phyloP scores from a whole-genome alignment of 2,888 invertebrate species.

The Baccha elongata region DNA sequence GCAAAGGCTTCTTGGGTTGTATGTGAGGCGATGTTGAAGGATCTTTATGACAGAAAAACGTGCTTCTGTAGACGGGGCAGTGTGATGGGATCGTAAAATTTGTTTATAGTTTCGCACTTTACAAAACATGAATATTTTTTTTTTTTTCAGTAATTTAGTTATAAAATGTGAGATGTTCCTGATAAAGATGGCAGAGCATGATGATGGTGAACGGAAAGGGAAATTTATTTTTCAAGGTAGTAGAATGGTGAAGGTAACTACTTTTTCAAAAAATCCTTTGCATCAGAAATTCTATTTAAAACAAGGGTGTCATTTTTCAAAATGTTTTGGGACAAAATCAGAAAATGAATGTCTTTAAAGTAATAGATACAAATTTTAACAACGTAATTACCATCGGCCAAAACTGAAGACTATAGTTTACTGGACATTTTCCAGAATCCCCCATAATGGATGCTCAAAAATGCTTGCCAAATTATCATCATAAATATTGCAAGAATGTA shows the following conservation, averaged over 20 bases:
- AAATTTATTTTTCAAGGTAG: neutral
- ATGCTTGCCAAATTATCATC: conserved; percentile 75
- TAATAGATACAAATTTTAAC: conserved; percentile 2
- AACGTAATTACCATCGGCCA: neutral
- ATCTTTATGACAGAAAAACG: conserved; percentile 70
- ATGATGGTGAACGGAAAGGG: too few relatives aligned
- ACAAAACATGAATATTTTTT: conserved; percentile 60
- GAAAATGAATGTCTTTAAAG: too few relatives aligned
- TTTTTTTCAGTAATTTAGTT: conserved; percentile 70
- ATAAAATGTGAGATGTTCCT: conserved; percentile 64
- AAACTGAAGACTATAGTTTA: conserved; percentile 3
- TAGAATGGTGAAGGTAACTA: neutral
- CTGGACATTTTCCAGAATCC: conserved; percentile 61
- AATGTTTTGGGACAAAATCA: too few relatives aligned
- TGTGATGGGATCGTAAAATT: conserved; percentile 63
- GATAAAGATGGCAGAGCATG: conserved; percentile 29
- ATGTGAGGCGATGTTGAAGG: conserved; percentile 44
- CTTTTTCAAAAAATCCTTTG: too few relatives aligned
- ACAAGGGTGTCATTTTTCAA: too few relatives aligned
- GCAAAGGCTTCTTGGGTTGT: neutral
- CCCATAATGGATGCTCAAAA: conserved; percentile 36
- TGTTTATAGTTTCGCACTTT: conserved; percentile 71
- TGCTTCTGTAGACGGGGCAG: conserved; percentile 67
- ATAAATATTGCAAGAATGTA: conserved; percentile 75
- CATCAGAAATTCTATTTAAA: too few relatives aligned